A percentile compares a stretch with the other conserved stretches of the same genome.
Conservation (phyloP, 2,113 vertebrate species). For the Mixornis gularis region DNA sequence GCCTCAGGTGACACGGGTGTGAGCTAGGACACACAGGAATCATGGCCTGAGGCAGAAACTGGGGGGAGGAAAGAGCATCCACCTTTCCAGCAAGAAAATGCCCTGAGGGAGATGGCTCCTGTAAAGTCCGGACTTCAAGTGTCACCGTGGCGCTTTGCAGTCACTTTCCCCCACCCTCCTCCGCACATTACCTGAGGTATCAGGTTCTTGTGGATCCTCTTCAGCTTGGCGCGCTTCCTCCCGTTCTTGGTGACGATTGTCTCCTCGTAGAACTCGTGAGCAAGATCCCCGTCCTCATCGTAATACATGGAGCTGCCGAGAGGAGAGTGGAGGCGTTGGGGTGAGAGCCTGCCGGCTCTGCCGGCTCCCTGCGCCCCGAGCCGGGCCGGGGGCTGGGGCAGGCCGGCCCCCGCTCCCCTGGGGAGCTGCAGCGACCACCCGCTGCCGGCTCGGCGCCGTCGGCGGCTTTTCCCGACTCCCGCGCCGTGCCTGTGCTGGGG, state of each 20-base stretch:
- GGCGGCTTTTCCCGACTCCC: too few relatives aligned
- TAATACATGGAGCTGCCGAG: slow-evolving; percentile 90
- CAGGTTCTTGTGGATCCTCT: slow-evolving; percentile 93
- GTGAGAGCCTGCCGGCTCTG: not conserved
- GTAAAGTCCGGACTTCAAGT: not conserved
- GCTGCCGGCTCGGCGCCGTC: not conserved
- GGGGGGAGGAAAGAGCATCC: not conserved
- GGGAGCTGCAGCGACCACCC: not conserved
- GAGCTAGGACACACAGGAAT: not conserved
- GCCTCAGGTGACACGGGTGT: not conserved
- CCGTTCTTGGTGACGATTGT: slow-evolving; percentile 95
- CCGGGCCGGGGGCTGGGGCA: not conserved
- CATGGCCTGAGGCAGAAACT: not conserved
- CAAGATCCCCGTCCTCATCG: slow-evolving; percentile 95
- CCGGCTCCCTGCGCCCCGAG: too few relatives aligned
- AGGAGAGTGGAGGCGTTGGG: not conserved
- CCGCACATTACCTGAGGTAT: slow-evolving; percentile 87
- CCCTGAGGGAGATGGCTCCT: not conserved
- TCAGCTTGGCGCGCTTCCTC: slow-evolving; percentile 92
- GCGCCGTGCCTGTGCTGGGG: not conserved
- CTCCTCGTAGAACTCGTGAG: slow-evolving; percentile 98
- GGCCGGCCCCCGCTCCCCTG: not conserved
- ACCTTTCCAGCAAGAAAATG: not conserved
- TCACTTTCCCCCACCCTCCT: not conserved
- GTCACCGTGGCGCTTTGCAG: rapidly evolving